Evolutionary conservation across 2,113 vertebrate species (phyloP), one percentile per base, ranked within the genome.

Genomic region (Syrrhaptes paradoxus): DNA sequence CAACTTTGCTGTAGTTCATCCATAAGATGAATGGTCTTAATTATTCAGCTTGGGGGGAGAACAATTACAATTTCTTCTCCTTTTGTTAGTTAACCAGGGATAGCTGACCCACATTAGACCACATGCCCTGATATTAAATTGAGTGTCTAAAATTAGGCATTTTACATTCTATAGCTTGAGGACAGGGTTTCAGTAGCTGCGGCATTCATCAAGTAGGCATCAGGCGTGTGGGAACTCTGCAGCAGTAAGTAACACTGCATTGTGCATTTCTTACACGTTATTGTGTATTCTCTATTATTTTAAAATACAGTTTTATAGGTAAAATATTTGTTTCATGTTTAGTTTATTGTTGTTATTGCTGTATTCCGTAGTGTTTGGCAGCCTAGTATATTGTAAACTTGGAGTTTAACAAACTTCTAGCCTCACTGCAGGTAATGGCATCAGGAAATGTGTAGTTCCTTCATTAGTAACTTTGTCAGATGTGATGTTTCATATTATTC

Each of bases 71-170:
- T 95, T 96, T 93, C 91, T 93, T 95, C 81, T 91, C 67, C 84
- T 96, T 96, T 96, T 54, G 89, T 96, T 97, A 79, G 78, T 97
- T 97, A 96, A 93, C 87, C 82, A 89, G 46, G 54, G 61, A 41
- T 94, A 96, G 93, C 97, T 96, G 89, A 96, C 94, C 83, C 65
- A 89, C 48, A 73, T 95, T 96, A 96, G 96, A 90, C 79, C 74
- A 95, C 74, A 78, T 97, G 97, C 84, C 91, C 96, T 89, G 86
- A 96, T 90, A 87, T 96, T 97, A 96, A 97, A 95, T 76, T 90
- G 93, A 86, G 89, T 72, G 78, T 97, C 98, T 98, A 98, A 98
- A 98, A 97, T 98, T 98, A 98, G 98, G 93, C 93, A 92, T 93
- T 73, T 96, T 96, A 70, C 92, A 97, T 87, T 98, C 97, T 98